A percentile compares a stretch with the other conserved stretches of the same genome.
phyloP scores from a whole-genome alignment of 2,888 invertebrate genomes.

The Rhyacophila evoluta region DNA sequence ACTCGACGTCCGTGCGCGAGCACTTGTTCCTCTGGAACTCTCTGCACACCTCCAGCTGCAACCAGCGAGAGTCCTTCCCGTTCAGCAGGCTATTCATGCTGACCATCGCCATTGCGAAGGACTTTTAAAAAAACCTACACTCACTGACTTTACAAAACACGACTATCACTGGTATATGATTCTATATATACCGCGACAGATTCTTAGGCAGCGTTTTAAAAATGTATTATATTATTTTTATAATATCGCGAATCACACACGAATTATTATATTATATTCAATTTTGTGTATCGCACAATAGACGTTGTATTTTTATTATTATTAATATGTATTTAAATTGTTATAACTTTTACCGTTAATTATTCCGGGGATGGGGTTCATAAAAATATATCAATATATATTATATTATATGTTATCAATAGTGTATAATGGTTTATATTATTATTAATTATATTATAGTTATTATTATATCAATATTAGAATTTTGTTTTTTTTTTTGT shows the following conservation, averaged over 20 bases:
- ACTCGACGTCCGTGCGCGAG: conserved; percentile 98
- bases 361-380: conserved; percentile 43
- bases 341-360: conserved; percentile 13
- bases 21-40: conserved; percentile 99
- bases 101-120: conserved; percentile 82
- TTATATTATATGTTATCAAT: conserved; percentile 41
- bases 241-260: conserved; percentile 3
- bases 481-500: conserved; percentile 50
- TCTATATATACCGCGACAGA: not conserved
- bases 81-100: conserved; percentile 97
- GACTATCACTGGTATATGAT: not conserved
- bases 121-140: conserved; percentile 26
- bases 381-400: conserved; percentile 52
- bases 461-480: conserved; percentile 52
- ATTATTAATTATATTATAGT: conserved; percentile 44
- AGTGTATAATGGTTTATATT: conserved; percentile 37
- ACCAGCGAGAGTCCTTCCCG: conserved; percentile 99
- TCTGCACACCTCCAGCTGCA: conserved; percentile 98
- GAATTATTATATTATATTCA: not conserved
- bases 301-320: not conserved
- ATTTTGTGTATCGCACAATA: conserved; percentile 24
- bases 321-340: not conserved
- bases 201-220: not conserved
- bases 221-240: not conserved
- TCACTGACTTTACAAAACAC: conserved; percentile 27